Base-by-base conservation (phyloP, 2,113 vertebrate species). In the Nothocercus julius region DNA sequence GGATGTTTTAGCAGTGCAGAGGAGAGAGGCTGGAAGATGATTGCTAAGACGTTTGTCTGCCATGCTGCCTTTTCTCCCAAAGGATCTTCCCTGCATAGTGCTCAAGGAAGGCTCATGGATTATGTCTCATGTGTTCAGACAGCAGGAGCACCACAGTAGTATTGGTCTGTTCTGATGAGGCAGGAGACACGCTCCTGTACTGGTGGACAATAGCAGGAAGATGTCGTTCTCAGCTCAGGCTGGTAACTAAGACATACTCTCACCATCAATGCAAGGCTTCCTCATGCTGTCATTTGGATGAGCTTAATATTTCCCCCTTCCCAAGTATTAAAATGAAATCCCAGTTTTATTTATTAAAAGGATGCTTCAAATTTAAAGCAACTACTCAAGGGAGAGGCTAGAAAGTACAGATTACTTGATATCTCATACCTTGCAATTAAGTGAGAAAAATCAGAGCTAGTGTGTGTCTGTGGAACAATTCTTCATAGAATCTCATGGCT, bases 191-290 rank as follows among this genome's bases (percentile, higher is more conserved):
- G 24, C 7, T 53, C 36, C 19, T 47, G 56, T 20, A 42, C 11
- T 11, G 0, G 0, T 16, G 15, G 18, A 27, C 2, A 10, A 19
- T 1, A 24, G 7, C 9, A 45, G 13, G 28, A 56, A 62, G 28
- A 36, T 3, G 3, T 2, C 3, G 1, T 32, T 22, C 49, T 45
- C 22, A 30, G 72, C 49, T 47, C 44, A 59, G 18, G 38, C 4
- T 24, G n/a, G 2, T 58, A 68, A 64, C 47, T 16, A 15, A 68
- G 34, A 38, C 85, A 62, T 21, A 6, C 47, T 73, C 30, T 51
- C 11, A 28, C 56, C 38, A 36, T 27, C n/a, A 12, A 28, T 19
- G 75, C 54, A 32, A 6, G 38, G 30, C n/a, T 22, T 14, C 12
- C 9, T 25, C 27, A 67, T 76, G 58, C 10, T 9, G 2, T 87